Evolutionary conservation across 2,797 vertebrate species (phyloP).

Genomic region (Natrix natrix): DNA sequence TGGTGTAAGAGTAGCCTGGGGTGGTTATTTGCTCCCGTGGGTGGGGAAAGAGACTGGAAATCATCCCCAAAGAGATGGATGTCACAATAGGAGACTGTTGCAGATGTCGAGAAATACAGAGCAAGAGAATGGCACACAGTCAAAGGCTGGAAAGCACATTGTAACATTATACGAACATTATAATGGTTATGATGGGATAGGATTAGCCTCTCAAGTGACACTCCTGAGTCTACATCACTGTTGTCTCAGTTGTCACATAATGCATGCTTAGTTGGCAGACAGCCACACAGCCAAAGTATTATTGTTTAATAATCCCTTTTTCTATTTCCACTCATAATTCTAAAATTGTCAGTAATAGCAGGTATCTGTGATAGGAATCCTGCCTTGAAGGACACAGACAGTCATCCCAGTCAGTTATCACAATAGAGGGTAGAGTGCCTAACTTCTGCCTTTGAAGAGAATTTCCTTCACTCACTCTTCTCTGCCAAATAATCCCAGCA

Average conservation of each 20-base stretch:
- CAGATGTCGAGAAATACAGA: neutral
- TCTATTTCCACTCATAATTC: neutral
- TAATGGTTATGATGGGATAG: rapidly evolving
- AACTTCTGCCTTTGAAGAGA: neutral
- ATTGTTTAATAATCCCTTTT: neutral
- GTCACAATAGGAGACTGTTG: neutral
- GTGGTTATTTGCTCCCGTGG: neutral
- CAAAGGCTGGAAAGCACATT: neutral
- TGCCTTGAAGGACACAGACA: neutral
- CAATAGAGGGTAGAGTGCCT: neutral
- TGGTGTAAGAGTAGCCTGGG: neutral
- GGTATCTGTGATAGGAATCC: neutral
- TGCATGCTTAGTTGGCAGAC: neutral
- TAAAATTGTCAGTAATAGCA: neutral
- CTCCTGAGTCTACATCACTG: neutral
- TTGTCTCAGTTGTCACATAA: neutral
- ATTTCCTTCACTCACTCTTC: neutral
- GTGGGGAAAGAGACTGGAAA: neutral
- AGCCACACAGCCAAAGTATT: neutral
- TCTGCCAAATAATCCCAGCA: neutral
- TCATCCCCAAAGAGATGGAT: neutral
- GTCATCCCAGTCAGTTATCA: neutral
- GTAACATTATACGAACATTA: neutral
- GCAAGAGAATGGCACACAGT: rapidly evolving
- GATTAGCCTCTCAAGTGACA: neutral